phyloP scores from a whole-genome alignment of 2,797 vertebrate species.

The Telmatherina bonti region DNA sequence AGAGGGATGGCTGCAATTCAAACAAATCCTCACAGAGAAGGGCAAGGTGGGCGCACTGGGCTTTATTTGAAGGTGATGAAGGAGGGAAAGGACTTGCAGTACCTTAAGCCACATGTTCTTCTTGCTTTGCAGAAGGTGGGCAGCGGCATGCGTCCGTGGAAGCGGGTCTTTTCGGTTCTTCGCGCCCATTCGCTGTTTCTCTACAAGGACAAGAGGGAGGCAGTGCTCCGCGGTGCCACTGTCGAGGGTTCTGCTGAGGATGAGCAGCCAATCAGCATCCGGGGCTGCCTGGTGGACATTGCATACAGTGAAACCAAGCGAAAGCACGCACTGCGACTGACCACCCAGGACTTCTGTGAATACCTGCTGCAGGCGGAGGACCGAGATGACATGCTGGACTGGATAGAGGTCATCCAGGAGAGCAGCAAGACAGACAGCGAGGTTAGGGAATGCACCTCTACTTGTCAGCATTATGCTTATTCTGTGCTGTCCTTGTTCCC shows the following conservation, averaged over 20 bases:
- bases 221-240: constrained; percentile 84
- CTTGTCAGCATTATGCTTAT: neutral
- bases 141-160: constrained; percentile 95
- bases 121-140: constrained; percentile 90
- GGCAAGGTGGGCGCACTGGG: constrained; percentile 87
- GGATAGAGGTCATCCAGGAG: constrained; percentile 96
- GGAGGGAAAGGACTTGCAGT: accelerated
- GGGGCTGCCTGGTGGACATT: constrained; percentile 98
- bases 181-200: constrained; percentile 93
- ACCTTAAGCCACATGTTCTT: neutral
- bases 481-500: neutral
- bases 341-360: constrained; percentile 99
- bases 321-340: constrained; percentile 95
- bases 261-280: constrained; percentile 95
- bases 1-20: constrained; percentile 97
- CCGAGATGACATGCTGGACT: constrained; percentile 97
- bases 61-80: accelerated
- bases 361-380: constrained; percentile 99
- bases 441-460: constrained; percentile 82
- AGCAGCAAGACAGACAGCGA: constrained; percentile 96
- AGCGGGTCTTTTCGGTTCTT: constrained; percentile 92
- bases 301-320: constrained; percentile 98
- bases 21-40: constrained; percentile 97
- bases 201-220: constrained; percentile 97
- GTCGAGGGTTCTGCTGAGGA: constrained; percentile 88